Evolutionary conservation across 2,888 invertebrate species (phyloP), one percentile per base, ranked within the genome.

Genomic region (Omphaloscelis lunosa): DNA sequence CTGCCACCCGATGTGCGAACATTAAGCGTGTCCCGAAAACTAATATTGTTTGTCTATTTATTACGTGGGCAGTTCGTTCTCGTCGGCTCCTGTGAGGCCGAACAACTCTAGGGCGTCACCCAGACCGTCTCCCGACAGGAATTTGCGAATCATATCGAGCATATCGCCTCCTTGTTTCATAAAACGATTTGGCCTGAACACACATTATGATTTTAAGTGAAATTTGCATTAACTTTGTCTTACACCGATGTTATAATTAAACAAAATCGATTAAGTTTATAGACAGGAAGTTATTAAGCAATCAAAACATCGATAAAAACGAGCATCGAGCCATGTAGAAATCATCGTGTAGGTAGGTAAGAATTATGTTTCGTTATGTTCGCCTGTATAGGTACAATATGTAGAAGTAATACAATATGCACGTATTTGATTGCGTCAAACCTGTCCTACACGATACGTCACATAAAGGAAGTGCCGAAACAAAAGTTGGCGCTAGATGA

Each of bases 41-140:
- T 79, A 75, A 86, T 77, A 86, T 84, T 80, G 83, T 79, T 89
- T 80, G 45, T 79, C 84, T 86, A 79, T 75, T 77, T 72, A 88
- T 96, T 96, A 96, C 96, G 93, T 95, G 87, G 94, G 93, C 86
- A 93, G 85, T 88, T 94, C 93, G 79, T 90, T 92, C 81, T 94
- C 93, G 76, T 92, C 91, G 84, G 89, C 85, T 88, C 85, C 91
- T 71, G 91, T 90, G 75, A 95, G 89, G 90, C 96, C 96, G 88
- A 95, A 93, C 88, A 95, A 91, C 86, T 89, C 89, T 84, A 95
- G 90, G 76, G 93, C 94, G 90, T 93, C 95, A 84, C 94, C 93
- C 74, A 95, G 92, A 86, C 95, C 95, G 83, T 92, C 88, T 71
- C 95, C 95, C n/a, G 95, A 95, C 89, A 96, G 90, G 92, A 95